Conservation (phyloP, 2,888 invertebrate genomes). For the Acronicta aceris region DNA sequence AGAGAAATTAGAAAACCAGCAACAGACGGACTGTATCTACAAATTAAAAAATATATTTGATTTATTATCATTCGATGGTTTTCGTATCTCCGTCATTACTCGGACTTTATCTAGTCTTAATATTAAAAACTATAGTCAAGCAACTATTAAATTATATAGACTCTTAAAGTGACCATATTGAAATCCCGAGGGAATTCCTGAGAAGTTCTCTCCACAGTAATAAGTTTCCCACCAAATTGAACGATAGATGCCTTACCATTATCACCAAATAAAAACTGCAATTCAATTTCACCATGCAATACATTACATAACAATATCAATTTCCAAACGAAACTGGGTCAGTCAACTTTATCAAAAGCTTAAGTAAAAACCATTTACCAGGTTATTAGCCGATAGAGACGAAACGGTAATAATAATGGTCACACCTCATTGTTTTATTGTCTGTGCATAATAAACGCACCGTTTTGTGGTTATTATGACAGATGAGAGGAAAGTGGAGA, state of each 20-base stretch:
- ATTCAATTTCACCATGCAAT: slow-evolving; percentile 14
- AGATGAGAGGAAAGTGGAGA: slow-evolving; percentile 61
- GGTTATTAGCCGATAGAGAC: slow-evolving; percentile 36
- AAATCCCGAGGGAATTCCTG: no score
- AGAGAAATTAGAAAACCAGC: no score
- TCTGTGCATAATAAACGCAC: slow-evolving; percentile 69
- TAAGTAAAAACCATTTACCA: slow-evolving; percentile 37
- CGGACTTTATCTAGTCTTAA: no score
- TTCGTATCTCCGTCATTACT: no score
- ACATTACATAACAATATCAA: slow-evolving; percentile 22
- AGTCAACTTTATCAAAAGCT: slow-evolving; percentile 40
- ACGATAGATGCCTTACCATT: slow-evolving; percentile 4
- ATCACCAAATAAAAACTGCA: slow-evolving; percentile 18
- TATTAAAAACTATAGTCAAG: no score
- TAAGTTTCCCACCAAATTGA: no score
- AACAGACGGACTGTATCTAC: no score
- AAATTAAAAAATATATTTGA: no score
- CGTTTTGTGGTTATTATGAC: slow-evolving; percentile 67
- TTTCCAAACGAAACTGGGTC: slow-evolving; percentile 25
- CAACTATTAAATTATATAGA: no score
- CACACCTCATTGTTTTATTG: slow-evolving; percentile 71
- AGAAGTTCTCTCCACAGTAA: no score
- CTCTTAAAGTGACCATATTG: no score
- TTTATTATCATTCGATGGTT: no score
- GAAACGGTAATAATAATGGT: slow-evolving; percentile 52